Percentiles rank a stretch among this genome's conserved stretches.
phyloP scores from a whole-genome alignment of 2,797 vertebrate species.

The Oreonectes daqikongensis region DNA sequence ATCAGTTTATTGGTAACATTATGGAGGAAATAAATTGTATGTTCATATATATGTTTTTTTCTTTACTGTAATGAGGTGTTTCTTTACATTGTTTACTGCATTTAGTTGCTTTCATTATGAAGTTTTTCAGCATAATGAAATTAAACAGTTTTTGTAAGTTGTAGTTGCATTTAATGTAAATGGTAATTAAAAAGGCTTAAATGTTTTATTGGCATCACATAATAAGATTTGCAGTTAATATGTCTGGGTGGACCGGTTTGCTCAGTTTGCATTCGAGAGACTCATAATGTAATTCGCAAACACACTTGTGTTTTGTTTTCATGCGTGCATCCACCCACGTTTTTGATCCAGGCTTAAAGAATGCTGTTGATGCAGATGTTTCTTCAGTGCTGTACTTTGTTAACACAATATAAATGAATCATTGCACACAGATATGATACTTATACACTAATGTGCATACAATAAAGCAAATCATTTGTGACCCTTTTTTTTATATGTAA shows the following conservation, averaged over 20 bases:
- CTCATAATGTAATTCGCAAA: not conserved
- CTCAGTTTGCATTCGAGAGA: not conserved
- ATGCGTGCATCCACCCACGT: not conserved
- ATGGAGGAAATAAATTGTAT: not conserved
- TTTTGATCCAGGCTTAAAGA: not conserved
- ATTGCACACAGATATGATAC: too few relatives aligned
- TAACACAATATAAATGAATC: too few relatives aligned
- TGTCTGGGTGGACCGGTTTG: slow-evolving; percentile 2
- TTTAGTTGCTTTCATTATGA: not conserved
- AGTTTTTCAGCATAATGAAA: not conserved
- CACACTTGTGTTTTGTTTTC: not conserved
- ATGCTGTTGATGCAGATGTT: not conserved
- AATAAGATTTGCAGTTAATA: not conserved
- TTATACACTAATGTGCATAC: too few relatives aligned
- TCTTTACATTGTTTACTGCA: not conserved
- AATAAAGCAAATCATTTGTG: too few relatives aligned
- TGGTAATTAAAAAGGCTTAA: not conserved
- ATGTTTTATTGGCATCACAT: not conserved
- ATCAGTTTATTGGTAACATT: too few relatives aligned
- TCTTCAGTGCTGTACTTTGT: not conserved
- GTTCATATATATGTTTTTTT: not conserved
- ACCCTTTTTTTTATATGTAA: too few relatives aligned
- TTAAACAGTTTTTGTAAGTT: not conserved
- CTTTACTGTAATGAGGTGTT: not conserved
- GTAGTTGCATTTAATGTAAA: not conserved